phyloP scores from a whole-genome alignment of 1,140 invertebrate species.

The Ptiloglossa arizonensis region DNA sequence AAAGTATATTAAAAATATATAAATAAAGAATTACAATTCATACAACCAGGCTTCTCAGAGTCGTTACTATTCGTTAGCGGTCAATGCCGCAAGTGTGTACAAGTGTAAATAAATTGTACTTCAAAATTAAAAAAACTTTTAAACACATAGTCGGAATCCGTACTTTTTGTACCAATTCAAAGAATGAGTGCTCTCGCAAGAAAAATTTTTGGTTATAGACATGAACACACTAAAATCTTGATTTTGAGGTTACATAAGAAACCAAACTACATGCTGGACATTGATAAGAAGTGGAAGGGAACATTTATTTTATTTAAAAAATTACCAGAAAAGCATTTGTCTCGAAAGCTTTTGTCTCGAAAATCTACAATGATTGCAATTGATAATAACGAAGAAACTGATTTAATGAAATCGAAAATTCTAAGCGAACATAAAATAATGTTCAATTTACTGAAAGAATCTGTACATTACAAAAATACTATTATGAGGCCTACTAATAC shows the following conservation, averaged over 20 bases:
- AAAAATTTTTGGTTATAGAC: neutral
- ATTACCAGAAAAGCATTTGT: neutral
- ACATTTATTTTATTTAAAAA: neutral
- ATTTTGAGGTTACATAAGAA: constrained; percentile 20
- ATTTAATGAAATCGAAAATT: rapidly evolving
- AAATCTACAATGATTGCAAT: neutral
- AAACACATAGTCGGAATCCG: neutral
- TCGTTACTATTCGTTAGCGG: too few relatives aligned
- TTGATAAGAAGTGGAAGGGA: neutral
- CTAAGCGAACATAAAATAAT: neutral
- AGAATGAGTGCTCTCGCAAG: neutral
- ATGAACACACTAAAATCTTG: neutral
- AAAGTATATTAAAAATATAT: too few relatives aligned
- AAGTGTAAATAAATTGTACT: neutral
- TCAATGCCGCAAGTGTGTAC: too few relatives aligned
- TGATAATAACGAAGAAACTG: rapidly evolving
- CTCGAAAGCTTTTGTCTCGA: neutral
- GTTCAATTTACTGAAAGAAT: neutral
- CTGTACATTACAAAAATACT: neutral
- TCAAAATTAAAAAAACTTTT: neutral
- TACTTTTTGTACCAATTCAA: neutral
- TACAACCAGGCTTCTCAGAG: too few relatives aligned
- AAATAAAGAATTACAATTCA: too few relatives aligned
- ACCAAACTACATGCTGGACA: neutral
- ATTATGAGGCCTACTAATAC: neutral